phyloP scores from a whole-genome alignment of 92 coral and sea anemone species.

The Parazoanthus atlanticus region DNA sequence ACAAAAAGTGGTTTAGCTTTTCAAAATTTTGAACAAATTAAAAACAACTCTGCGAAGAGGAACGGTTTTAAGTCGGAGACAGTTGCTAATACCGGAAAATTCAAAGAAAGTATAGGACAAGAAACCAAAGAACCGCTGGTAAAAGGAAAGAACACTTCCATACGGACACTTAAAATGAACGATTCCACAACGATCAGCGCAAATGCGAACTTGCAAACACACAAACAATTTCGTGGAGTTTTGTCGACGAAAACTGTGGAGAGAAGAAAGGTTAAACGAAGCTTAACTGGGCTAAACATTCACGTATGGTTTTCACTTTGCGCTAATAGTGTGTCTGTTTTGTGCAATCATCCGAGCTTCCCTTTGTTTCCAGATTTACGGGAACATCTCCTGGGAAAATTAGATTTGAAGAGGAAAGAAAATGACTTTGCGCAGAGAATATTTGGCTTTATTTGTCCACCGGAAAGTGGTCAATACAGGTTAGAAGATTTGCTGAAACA shows the following conservation, averaged over 20 bases:
- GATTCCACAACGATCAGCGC: no score
- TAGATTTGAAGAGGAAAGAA: neutral
- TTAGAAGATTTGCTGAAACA: neutral
- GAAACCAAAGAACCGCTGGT: no score
- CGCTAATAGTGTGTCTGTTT: constrained; percentile 1
- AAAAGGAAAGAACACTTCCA: no score
- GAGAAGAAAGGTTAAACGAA: neutral
- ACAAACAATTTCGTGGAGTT: neutral
- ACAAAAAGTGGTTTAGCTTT: neutral
- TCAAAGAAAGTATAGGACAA: no score
- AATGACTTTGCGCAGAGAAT: constrained; percentile 24
- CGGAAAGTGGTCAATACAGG: constrained; percentile 40
- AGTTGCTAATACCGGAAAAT: neutral
- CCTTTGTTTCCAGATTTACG: constrained; percentile 23
- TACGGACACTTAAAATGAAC: no score
- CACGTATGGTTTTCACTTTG: constrained; percentile 18
- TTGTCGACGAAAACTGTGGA: neutral
- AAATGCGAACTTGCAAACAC: neutral
- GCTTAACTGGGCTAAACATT: neutral
- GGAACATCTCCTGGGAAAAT: neutral
- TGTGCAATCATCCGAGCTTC: constrained; percentile 5
- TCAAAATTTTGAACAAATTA: neutral
- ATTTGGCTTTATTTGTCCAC: constrained; percentile 46
- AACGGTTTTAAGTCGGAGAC: neutral
- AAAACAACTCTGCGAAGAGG: neutral